Base-by-base conservation (phyloP, 2,888 invertebrate species). In the Caenorhabditis sulstoni region DNA sequence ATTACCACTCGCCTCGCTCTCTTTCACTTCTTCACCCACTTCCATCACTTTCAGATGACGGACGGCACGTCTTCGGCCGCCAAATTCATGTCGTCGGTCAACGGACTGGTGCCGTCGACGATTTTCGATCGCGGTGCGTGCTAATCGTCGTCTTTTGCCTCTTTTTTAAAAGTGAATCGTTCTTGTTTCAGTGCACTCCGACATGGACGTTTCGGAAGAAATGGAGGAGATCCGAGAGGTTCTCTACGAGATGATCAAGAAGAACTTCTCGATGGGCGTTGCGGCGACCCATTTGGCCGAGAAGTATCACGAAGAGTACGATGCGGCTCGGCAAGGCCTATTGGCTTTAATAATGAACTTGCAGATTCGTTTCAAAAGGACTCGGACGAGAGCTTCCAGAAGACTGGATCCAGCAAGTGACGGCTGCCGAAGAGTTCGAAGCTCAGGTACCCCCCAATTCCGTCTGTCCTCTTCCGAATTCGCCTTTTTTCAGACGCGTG, bases 211-310 rank as follows among this genome's bases (percentile, higher is more conserved):
- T n/a, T 85, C 85, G 0, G 86, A 86, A 58, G 86, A 86, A 50
- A 86, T 86, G 86, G 86, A 86, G 55, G 86, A 86, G 61, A 82
- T 86, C 18, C 75, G 86, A n/a, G 86, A 86, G 57, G 64, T 85
- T 35, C 79, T 86, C 5, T 86, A 86, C 52, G 84, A 82, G 47
- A 68, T 84, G 71, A 85, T 86, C 68, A 82, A 86, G 47, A 84
- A 81, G 62, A 83, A 81, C 53, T 86, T 85, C 55, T 81, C 86
- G 20, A 81, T 82, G 77, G 86, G 86, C 9, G 86, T 86, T 1
- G 74, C 83, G 0, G 81, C 86, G 7, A 78, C 81, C 12, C 85
- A 85, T 76, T 58, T 86, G 16, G 81, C 84, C 9, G 82, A 85
- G n/a, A 81, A 79, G 50, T 86, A 86, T 77, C 75, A 82, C 20